Base-by-base conservation (phyloP, 2,888 invertebrate genomes). In the Erannis defoliaria region DNA sequence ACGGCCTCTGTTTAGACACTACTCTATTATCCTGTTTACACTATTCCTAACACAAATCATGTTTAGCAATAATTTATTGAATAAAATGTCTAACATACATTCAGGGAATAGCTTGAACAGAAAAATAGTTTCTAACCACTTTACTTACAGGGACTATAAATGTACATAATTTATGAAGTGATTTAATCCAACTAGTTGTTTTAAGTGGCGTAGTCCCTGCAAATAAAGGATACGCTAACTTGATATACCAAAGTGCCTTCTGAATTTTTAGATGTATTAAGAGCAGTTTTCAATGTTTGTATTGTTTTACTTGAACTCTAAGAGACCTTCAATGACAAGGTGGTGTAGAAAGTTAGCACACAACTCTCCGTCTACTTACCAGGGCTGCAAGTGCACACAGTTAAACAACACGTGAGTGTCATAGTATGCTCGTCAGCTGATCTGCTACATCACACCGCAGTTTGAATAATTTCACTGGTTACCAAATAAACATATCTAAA, bases 401-500 rank as follows among this genome's bases (percentile, higher is more conserved):
- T 66, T 64, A 75, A 43, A 71, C 60, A 58, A 73, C 73, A 80
- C 73, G 29, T 12, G 5, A 23, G 60, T 55, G 38, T 55, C 35
- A 74, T 62, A 73, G 70, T 65, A 68, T 68, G 72, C 64, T 68
- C 62, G 65, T 74, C 73, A 81, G 85, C 84, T 86, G 86, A 80
- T 86, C 86, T 78, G 74, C 85, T 84, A 86, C 84, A 60, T 72
- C 62, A 67, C 60, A 62, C 51, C 21, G 49, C 55, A 62, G 45
- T 12, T 40, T 33, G 10, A 12, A 42, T 58, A 70, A 77, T 78
- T 79, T 80, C 57, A 68, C 67, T 33, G 40, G 58, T 55, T 42
- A 72, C 59, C 46, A 45, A 35, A 37, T 55, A 49, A 71, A 60
- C 62, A 53, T 35, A 46, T 26, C 63, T 45, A 68, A 76, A 73